Percentiles rank a stretch among this genome's conserved stretches.
phyloP scores from a whole-genome alignment of 1,140 invertebrate genomes.

The Cyclargus thomasi region DNA sequence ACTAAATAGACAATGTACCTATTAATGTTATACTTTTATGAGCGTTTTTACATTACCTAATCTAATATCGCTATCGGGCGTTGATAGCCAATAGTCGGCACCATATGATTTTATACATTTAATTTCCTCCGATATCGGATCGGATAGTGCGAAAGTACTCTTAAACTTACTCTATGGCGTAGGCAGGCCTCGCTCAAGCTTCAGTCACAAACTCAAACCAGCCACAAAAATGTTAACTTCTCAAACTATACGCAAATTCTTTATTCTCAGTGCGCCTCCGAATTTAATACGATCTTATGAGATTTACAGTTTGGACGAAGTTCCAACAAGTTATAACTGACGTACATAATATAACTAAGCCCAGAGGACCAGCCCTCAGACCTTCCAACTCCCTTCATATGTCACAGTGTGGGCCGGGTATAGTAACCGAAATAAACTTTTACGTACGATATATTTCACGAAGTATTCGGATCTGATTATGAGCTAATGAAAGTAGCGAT shows the following conservation, averaged over 20 bases:
- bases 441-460: neutral
- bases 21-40: too few relatives aligned
- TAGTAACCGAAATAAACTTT: neutral
- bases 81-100: too few relatives aligned
- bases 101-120: too few relatives aligned
- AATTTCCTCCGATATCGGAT: too few relatives aligned
- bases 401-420: neutral
- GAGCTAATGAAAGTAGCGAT: neutral
- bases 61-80: too few relatives aligned
- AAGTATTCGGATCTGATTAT: neutral
- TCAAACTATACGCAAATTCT: neutral
- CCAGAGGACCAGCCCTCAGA: neutral
- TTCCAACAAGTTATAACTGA: slow-evolving; percentile 10
- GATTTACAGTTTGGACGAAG: slow-evolving; percentile 7
- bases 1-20: too few relatives aligned
- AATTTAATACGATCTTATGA: slow-evolving; percentile 2
- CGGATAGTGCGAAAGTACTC: too few relatives aligned
- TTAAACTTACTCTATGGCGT: too few relatives aligned
- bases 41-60: too few relatives aligned
- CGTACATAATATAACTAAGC: slow-evolving; percentile 2
- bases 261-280: neutral
- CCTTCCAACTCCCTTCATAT: slow-evolving; percentile 9
- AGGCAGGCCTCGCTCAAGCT: too few relatives aligned
- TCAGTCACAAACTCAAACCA: too few relatives aligned
- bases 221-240: neutral